Base-by-base conservation (phyloP, 2,888 invertebrate genomes). In the Megastigmus dorsalis region DNA sequence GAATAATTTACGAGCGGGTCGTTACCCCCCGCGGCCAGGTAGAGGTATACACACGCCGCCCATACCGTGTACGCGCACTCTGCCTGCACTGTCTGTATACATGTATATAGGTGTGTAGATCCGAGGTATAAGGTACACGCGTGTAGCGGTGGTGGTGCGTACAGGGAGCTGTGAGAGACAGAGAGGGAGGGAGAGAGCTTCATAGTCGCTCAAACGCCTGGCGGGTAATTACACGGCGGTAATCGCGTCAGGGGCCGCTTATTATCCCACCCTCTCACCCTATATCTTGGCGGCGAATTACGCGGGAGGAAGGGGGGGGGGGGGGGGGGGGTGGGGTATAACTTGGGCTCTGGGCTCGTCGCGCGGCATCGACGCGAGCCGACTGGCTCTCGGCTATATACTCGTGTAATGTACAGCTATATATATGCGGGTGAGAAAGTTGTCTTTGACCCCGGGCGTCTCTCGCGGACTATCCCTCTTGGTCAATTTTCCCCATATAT, bases 1-100 rank as follows among this genome's bases (percentile, higher is more conserved):
- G 74, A 74, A 74, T 74, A 69, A 74, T 74, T 74, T 69, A 74
- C 74, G 74, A 69, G 69, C 33, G 26, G 59, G 63, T 74, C 68
- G 74, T 68, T 74, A 55, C 26, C 30, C 43, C 54, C 26, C n/a
- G 43, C 7, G 33, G 57, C n/a, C 72, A 55, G 41, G 57, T 50
- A n/a, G n/a, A n/a, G n/a, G 18, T 55, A 54, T 9, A 10, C 41
- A 26, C 18, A 26, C 20, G 33, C 36, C 20, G 20, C 9, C 3
- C 18, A 33, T 20, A 23, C 33, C 33, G 57, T 50, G 18, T 55
- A 54, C n/a, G 15, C 41, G 36, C 18, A 26, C 20, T 36, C 36
- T 36, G 20, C 9, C 3, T 26, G 45, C 33, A 23, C 33, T 3
- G 38, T 18, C 18, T 20, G 23, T 38, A 38, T 55, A 33, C 7